Percentiles rank a stretch among this genome's conserved stretches.
Conservation (phyloP, 1,140 invertebrate species). For the Cylas formicarius region DNA sequence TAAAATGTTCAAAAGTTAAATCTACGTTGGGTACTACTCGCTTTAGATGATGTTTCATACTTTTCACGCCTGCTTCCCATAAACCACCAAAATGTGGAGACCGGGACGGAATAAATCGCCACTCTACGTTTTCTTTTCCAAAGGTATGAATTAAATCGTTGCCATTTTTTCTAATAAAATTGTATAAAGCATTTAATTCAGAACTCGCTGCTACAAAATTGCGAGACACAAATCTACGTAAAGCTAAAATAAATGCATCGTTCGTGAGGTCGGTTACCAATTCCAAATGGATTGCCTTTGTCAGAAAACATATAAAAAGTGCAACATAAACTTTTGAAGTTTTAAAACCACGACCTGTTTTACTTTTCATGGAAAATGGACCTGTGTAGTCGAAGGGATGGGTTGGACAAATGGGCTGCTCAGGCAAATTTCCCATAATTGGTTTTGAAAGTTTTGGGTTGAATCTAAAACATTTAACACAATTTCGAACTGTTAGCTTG, state of each 20-base stretch:
- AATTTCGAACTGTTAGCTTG: conserved; percentile 21
- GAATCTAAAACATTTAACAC: conserved; percentile 13
- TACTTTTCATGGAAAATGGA: conserved; percentile 19
- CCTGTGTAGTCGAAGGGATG: conserved; percentile 33
- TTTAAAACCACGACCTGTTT: conserved; percentile 14
- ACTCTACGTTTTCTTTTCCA: background rate
- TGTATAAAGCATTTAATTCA: no score
- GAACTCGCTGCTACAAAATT: no score
- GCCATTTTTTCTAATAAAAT: no score
- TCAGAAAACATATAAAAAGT: conserved; percentile 35
- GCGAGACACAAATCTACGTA: conserved; percentile 30
- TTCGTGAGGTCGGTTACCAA: conserved; percentile 28
- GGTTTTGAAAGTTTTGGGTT: conserved; percentile 1
- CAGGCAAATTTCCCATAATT: conserved; percentile 37
- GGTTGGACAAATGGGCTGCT: conserved; percentile 18
- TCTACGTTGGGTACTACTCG: conserved; percentile 1
- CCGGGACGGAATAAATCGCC: conserved; percentile 5
- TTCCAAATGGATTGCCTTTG: conserved; percentile 38
- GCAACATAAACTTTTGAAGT: conserved; percentile 30
- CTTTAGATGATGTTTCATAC: conserved; percentile 29
- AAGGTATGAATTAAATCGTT: no score
- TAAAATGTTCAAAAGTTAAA: conserved; percentile 16
- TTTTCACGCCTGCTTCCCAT: conserved; percentile 19
- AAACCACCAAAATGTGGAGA: conserved; percentile 10
- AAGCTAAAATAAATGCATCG: conserved; percentile 27